Percentiles rank a stretch among this genome's conserved stretches.
These are phyloP conservation scores for Trichosurus vulpecula DNA, from an alignment of 2,797 vertebrate species.

Conservation along the genomic window DNA sequence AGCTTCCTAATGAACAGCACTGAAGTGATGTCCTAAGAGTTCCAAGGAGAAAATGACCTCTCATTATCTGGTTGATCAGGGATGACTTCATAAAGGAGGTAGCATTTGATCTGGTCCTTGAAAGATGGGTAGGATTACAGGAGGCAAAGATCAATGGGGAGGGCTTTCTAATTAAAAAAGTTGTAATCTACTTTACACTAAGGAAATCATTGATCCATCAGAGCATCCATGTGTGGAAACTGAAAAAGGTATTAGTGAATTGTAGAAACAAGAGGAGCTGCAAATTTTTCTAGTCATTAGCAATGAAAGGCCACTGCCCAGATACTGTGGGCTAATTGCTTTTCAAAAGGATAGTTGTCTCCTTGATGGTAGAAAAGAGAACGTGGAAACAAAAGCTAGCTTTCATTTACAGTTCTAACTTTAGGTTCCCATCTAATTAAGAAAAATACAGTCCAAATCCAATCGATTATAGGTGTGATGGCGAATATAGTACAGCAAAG, in stretches of 20 bases:
- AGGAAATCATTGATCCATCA: neutral
- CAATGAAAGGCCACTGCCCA: neutral
- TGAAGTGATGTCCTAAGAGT: neutral
- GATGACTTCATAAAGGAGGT: neutral
- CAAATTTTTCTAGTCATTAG: slow-evolving; percentile 6
- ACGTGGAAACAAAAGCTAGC: neutral
- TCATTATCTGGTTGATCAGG: neutral
- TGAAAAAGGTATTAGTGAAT: slow-evolving; percentile 25
- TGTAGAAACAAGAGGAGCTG: neutral
- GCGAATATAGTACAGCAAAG: neutral
- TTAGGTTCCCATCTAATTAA: slow-evolving; percentile 7
- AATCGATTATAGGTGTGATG: slow-evolving; percentile 11
- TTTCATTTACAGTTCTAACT: slow-evolving; percentile 29
- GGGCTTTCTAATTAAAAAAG: neutral
- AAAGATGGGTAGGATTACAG: neutral
- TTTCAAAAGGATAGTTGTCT: neutral
- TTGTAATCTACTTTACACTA: neutral
- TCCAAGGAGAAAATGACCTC: neutral
- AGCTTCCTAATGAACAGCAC: neutral
- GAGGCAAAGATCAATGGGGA: neutral
- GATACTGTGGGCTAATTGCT: neutral
- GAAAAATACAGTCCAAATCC: slow-evolving; percentile 11
- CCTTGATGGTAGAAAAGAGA: slow-evolving; percentile 23
- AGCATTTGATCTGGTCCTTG: neutral
- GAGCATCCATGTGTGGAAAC: neutral